phyloP scores from a whole-genome alignment of 2,797 vertebrate species.

The Parauchenoglanis punctatus region DNA sequence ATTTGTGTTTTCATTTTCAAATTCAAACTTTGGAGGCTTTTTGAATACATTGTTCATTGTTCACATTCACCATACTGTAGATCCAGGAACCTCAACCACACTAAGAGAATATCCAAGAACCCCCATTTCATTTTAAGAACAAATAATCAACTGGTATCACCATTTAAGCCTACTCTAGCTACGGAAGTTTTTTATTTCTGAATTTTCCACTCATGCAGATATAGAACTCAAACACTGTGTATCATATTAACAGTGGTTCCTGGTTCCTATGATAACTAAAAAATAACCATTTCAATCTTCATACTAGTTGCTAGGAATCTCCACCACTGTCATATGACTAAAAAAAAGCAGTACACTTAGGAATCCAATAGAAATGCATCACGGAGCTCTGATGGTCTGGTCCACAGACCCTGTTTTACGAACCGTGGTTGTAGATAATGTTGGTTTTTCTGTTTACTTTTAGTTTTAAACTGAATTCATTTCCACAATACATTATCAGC shows the following conservation, averaged over 20 bases:
- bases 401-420: not conserved
- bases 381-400: not conserved
- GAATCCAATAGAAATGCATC: not conserved
- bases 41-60: not conserved
- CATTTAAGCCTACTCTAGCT: not conserved
- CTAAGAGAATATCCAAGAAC: not conserved
- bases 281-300: not conserved
- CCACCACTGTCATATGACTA: not conserved
- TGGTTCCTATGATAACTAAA: not conserved
- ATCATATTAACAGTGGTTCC: not conserved
- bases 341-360: not conserved
- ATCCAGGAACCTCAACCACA: not conserved
- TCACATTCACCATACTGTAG: not conserved
- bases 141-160: not conserved
- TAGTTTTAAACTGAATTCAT: not conserved
- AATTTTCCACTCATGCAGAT: no score
- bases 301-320: not conserved
- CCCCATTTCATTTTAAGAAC: not conserved
- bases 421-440: not conserved
- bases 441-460: not conserved
- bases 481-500: not conserved
- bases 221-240: not conserved
- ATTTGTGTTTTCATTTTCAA: not conserved
- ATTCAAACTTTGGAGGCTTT: not conserved
- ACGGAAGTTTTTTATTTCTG: not conserved